Conservation (phyloP, 2,113 vertebrate species). For the Ceyx margarethae region DNA sequence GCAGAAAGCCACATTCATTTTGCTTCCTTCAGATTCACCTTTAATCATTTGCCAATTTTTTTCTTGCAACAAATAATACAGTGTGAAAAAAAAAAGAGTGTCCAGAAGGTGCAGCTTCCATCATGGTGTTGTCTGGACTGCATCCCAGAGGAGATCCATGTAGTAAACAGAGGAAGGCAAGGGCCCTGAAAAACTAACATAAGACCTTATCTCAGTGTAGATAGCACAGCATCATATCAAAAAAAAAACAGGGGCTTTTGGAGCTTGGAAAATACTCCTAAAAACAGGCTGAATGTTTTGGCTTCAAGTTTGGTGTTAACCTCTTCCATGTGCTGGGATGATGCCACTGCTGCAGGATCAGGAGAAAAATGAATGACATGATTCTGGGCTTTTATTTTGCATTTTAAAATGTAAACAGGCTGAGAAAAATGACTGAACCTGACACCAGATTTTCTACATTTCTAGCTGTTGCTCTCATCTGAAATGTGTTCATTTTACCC, state of each 20-base stretch:
- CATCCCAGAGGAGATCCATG: background rate
- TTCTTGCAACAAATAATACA: background rate
- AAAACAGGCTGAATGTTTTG: slow-evolving; percentile 4
- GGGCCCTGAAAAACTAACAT: background rate
- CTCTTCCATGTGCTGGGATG: background rate
- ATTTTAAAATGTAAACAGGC: background rate
- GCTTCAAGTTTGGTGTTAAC: slow-evolving; percentile 3
- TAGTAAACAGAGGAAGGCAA: background rate
- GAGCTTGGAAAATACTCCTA: background rate
- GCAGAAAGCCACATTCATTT: background rate
- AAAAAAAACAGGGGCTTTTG: background rate
- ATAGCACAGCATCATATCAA: background rate
- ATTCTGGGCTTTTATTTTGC: background rate
- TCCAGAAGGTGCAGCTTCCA: background rate
- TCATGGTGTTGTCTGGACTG: background rate
- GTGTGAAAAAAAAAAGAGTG: background rate
- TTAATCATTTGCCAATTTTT: background rate
- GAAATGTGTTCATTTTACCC: background rate
- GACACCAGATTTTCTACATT: background rate
- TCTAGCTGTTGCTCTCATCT: background rate
- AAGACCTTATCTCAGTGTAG: background rate
- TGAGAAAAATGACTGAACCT: background rate
- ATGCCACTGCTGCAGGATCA: background rate
- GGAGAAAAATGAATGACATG: background rate
- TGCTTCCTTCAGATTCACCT: background rate